Base-by-base conservation (phyloP, 2,888 invertebrate genomes). In the Pyrocoelia pectoralis region DNA sequence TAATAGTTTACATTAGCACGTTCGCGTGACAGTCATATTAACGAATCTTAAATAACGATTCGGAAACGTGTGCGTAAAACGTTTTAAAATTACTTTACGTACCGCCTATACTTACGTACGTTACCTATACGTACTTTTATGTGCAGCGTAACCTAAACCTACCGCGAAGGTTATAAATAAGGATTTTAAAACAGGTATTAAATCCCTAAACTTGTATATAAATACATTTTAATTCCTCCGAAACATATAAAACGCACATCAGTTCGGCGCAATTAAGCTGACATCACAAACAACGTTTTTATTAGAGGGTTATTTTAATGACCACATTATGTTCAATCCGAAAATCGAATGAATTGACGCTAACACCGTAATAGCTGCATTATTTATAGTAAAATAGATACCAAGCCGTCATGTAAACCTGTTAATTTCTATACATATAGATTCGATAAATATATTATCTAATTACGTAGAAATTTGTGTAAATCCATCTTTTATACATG, bases 321-420 rank as follows among this genome's bases (percentile, higher is more conserved):
- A 13, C 43, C 41, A n/a, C 40, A 57, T 62, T 62, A 57, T 62
- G 57, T 57, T 40, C 52, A 52, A 62, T 62, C 24, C 61, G 14
- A 50, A 65, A 65, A 61, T 65, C 65, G 54, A 61, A 55, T 51
- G 54, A 46, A 65, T 65, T 57, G 61, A 65, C 56, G 57, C 43
- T 61, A 52, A 64, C 48, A 49, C 57, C 33, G 46, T 65, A 57
- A 65, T 57, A 57, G 56, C 61, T 19, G 58, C 65, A 65, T 65
- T 65, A 65, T 65, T 65, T 65, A 65, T 65, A 58, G 33, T 29
- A 62, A 62, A 43, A 54, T 57, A 61, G 58, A 59, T 62, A 59
- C 56, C 56, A 62, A 62, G 56, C 56, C 56, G 62, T 62, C 62
- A 62, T 57, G 62, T 62, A 62, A 62, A 62, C 56, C 46, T 48